A percentile compares a stretch with the other conserved stretches of the same genome.
These are phyloP conservation scores for Cettia cetti DNA, from an alignment of 2,113 vertebrate species.

Conservation along the genomic window DNA sequence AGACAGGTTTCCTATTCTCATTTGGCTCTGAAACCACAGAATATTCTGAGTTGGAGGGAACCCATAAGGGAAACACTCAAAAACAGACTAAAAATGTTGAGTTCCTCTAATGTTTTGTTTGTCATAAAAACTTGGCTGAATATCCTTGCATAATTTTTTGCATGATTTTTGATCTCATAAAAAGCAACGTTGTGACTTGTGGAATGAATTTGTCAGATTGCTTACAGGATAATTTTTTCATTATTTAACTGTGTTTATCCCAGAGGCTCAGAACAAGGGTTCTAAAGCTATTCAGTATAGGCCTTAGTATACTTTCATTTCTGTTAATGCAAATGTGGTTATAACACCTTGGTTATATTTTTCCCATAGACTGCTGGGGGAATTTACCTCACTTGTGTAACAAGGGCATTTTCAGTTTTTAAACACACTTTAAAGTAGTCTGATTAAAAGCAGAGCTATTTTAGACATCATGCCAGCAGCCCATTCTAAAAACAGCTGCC, in stretches of 20 bases:
- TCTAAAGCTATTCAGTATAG: background rate
- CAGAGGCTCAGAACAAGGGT: background rate
- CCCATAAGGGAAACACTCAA: background rate
- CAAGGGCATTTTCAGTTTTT: background rate
- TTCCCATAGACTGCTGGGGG: background rate
- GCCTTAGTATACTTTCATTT: background rate
- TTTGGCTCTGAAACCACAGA: background rate
- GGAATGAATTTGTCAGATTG: background rate
- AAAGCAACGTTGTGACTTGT: background rate
- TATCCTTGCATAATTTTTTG: background rate
- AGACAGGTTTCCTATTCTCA: background rate
- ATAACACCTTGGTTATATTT: background rate
- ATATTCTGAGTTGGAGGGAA: background rate
- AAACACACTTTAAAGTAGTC: background rate
- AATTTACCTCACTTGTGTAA: background rate
- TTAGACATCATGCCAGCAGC: background rate
- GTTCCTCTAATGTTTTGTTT: background rate
- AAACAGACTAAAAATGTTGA: background rate
- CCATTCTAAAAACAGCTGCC: background rate
- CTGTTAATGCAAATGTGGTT: background rate
- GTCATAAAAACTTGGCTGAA: background rate
- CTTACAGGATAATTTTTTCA: background rate
- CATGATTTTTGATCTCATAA: background rate
- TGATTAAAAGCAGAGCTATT: background rate
- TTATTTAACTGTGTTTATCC: background rate